Base-by-base conservation (phyloP, 2,888 invertebrate species). In the Scrobipalpa costella region DNA sequence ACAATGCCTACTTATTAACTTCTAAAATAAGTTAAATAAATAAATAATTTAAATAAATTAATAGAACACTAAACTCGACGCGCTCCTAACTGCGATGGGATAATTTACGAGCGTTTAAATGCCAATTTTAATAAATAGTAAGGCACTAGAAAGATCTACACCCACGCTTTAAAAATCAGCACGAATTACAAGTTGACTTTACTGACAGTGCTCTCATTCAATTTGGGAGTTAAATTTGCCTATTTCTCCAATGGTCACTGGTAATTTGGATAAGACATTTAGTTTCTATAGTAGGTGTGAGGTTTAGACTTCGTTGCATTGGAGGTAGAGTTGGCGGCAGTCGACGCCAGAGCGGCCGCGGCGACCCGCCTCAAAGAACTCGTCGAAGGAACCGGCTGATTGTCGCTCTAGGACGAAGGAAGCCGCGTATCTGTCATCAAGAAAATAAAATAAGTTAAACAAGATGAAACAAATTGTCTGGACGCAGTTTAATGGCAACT, bases 251-350 rank as follows among this genome's bases (percentile, higher is more conserved):
- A 61, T 62, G 44, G 3, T 57, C 33, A 34, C 47, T 50, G 64
- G 63, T 62, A n/a, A 63, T 61, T 13, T 44, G 15, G 34, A 49
- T 21, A 44, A 13, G 38, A 38, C 5, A 49, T 63, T 59, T 64
- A 59, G 61, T 62, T 73, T 67, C 71, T 73, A 73, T 69, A 72
- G 63, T 64, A 65, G 50, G 66, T 52, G 66, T 64, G 62, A 66
- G 67, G 67, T 71, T 93, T 95, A 97, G 84, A 96, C 95, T 92
- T 97, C 97, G 86, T 97, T 97, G 87, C 98, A 98, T 85, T 96
- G 95, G 75, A 96, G 92, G 89, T 96, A 98, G 71, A 96, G 92
- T 78, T 96, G 95, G 80, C 95, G 94, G 81, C 98, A 98, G 83
- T 97, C 96, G 73, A 96, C 95, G 58, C 97, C 97, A 47, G 95